Base-by-base conservation (phyloP, 2,113 vertebrate species). In the Halichoeres trimaculatus region DNA sequence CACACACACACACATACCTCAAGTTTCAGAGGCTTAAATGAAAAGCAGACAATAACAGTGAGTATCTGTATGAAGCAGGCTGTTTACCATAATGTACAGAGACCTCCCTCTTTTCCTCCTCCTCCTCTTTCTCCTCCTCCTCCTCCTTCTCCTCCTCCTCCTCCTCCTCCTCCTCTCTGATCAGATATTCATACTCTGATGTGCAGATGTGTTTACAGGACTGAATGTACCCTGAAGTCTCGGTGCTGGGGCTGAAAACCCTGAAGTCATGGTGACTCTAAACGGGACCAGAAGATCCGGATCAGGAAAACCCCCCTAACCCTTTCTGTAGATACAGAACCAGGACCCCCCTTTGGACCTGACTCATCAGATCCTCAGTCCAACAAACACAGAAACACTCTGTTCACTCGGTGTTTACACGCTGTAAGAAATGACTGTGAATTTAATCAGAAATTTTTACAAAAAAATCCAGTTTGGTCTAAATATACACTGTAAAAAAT, bases 21-120 rank as follows among this genome's bases (percentile, higher is more conserved):
- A 5, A 53, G 53, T 66, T 66, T 74, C 56, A 19, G 40, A 41
- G 16, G 12, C 30, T 53, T 68, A 64, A 81, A 86, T 88, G 40
- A 54, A 80, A 81, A 76, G n/a, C 74, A 86, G 76, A 80, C 78
- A 51, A 53, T 50, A 64, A 70, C 78, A 54, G 60, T 51, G 60
- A 76, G 50, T 50, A 59, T 40, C 40, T 8, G 14, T 13, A 38
- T 60, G 11, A 53, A 51, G 67, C 50, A 22, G 10, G 11, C 2
- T 61, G 51, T 81, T 77, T 66, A 77, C 66, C 11, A 43, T 63
- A 17, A 40, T 51, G 36, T 55, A 56, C 12, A 79, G 36, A 66
- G 79, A 61, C 59, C 54, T 20, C 47, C 17, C 47, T 41, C 47
- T 55, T 6, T 6, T 30, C 30, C 6, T 6, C 6, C 30, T 30